These are phyloP conservation scores for Bubo scandiacus DNA, from an alignment of 2,113 vertebrate species.

Conservation along the genomic window DNA sequence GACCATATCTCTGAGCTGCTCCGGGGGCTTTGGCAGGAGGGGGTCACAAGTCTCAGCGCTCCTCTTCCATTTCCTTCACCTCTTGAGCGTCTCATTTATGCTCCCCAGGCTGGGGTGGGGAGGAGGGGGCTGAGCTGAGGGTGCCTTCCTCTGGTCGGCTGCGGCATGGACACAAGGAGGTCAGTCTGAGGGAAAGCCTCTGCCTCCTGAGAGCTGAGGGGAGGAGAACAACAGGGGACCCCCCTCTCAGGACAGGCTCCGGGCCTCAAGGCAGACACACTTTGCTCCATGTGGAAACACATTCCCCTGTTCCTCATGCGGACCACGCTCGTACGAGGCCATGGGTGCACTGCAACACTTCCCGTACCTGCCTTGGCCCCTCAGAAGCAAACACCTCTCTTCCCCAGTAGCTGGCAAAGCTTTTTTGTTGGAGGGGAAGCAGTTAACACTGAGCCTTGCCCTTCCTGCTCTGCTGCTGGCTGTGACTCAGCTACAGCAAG, in stretches of 20 bases:
- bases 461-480: not conserved
- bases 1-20: not conserved
- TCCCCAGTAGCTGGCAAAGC: not conserved
- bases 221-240: not conserved
- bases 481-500: not conserved
- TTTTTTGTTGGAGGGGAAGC: not conserved
- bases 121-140: not conserved
- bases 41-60: accelerated
- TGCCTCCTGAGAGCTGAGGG: not conserved
- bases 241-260: accelerated
- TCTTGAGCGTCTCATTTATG: not conserved
- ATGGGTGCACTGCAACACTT: accelerated
- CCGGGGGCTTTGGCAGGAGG: not conserved
- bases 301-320: accelerated
- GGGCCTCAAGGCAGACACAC: accelerated
- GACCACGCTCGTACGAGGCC: accelerated
- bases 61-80: not conserved
- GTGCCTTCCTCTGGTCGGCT: not conserved
- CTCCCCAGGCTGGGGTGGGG: accelerated
- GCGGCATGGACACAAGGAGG: accelerated
- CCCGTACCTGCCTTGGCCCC: not conserved
- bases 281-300: not conserved
- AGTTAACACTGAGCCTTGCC: not conserved
- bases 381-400: not conserved
- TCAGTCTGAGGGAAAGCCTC: not conserved